These are phyloP conservation scores for Mormyrus proboscirostris DNA, from an alignment of 2,797 vertebrate genomes.

Conservation along the genomic window DNA sequence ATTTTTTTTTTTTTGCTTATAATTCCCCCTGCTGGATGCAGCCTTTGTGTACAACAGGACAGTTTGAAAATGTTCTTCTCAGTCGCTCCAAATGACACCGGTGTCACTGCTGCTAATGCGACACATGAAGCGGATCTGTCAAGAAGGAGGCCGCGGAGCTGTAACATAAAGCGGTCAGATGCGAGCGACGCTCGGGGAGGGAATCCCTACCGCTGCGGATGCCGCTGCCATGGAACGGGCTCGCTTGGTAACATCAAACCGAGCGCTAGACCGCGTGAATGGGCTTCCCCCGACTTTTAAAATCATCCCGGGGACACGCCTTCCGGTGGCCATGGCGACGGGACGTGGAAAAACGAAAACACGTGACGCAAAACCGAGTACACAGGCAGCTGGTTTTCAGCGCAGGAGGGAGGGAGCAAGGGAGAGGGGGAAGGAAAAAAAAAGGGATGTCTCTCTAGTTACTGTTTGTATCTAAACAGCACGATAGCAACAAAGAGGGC, in stretches of 20 bases:
- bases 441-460: conserved; percentile 48
- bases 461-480: conserved; percentile 61
- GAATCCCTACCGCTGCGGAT: conserved; percentile 44
- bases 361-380: conserved; percentile 15
- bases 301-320: conserved; percentile 62
- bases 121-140: conserved; percentile 10
- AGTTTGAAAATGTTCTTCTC: neutral
- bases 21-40: conserved; percentile 11
- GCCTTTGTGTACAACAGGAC: neutral
- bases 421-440: neutral
- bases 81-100: conserved; percentile 35
- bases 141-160: neutral
- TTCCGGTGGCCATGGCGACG: conserved; percentile 54
- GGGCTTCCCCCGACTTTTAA: conserved; percentile 63
- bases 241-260: conserved; percentile 53
- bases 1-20: neutral
- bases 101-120: conserved; percentile 44
- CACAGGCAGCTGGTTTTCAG: conserved; percentile 23
- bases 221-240: conserved; percentile 42
- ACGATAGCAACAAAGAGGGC: conserved; percentile 48
- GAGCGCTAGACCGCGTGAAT: conserved; percentile 52
- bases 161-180: conserved; percentile 9
- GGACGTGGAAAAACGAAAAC: conserved; percentile 42
- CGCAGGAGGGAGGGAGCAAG: conserved; percentile 13
- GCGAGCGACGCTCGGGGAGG: conserved; percentile 40